These are phyloP conservation scores for Gallinago nigripennis DNA, from an alignment of 2,797 vertebrate species.

Conservation along the genomic window DNA sequence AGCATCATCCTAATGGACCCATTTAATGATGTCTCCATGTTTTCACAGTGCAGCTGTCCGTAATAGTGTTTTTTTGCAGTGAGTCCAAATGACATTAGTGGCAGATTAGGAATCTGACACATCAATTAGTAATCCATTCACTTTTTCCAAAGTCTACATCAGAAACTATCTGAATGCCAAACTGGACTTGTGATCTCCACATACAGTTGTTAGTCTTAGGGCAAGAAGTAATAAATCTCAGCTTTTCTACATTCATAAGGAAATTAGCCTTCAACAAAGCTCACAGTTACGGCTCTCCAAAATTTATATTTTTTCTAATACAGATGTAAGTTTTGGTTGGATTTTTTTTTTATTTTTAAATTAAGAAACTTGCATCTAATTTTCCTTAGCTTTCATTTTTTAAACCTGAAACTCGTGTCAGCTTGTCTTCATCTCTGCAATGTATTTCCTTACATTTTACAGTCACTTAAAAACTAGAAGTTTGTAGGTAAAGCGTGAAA, in stretches of 20 bases:
- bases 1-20: neutral
- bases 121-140: conserved; percentile 55
- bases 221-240: conserved; percentile 20
- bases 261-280: neutral
- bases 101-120: conserved; percentile 52
- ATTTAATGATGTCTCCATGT: conserved; percentile 18
- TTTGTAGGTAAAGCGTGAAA: neutral
- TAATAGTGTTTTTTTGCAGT: conserved; percentile 18
- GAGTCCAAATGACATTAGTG: conserved; percentile 53
- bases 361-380: neutral
- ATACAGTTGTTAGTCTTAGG: conserved; percentile 40
- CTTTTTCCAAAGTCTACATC: conserved; percentile 61
- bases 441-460: neutral
- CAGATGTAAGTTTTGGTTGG: neutral
- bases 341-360: neutral
- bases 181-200: conserved; percentile 26
- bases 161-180: conserved; percentile 54
- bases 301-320: conserved; percentile 12
- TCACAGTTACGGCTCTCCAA: neutral
- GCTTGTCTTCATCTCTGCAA: neutral
- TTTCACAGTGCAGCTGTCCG: conserved; percentile 29
- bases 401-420: neutral
- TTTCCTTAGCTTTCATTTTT: neutral
- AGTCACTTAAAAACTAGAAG: neutral
- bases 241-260: neutral